phyloP scores from a whole-genome alignment of 2,797 vertebrate species.

The Coilia nasus region DNA sequence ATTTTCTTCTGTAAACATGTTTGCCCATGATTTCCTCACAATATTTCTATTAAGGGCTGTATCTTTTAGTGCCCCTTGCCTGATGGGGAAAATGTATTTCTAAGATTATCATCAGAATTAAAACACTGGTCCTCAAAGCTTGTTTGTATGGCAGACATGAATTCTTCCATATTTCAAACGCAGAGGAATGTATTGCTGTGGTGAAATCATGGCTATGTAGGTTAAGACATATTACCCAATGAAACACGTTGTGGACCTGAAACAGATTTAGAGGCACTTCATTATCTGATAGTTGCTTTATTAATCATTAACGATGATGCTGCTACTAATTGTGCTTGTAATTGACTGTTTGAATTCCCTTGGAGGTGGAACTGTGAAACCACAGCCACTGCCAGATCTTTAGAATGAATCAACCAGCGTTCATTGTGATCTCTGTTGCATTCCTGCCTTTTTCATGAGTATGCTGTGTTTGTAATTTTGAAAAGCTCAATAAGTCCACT shows the following conservation, averaged over 20 bases:
- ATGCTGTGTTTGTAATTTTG: background rate
- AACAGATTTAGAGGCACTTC: conserved; percentile 35
- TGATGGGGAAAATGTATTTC: background rate
- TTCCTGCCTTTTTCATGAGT: background rate
- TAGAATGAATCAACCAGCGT: background rate
- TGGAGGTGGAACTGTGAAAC: conserved; percentile 33
- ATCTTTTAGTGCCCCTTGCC: background rate
- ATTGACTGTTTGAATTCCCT: conserved; percentile 50
- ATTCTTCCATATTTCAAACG: background rate
- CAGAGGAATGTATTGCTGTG: background rate
- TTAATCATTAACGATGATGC: conserved; percentile 57
- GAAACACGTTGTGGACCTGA: background rate
- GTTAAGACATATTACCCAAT: background rate
- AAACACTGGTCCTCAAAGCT: background rate
- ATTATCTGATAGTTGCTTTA: conserved; percentile 57
- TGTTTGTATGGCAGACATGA: background rate
- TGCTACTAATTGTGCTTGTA: conserved; percentile 39
- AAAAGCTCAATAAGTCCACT: background rate
- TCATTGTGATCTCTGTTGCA: background rate
- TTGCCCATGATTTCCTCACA: too few species aligned
- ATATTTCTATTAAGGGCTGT: background rate
- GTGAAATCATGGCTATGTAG: background rate
- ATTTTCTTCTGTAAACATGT: too few species aligned
- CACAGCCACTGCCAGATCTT: conserved; percentile 31
- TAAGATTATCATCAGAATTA: background rate